Base-by-base conservation (phyloP, 2,888 invertebrate genomes). In the Cepaea hortensis region DNA sequence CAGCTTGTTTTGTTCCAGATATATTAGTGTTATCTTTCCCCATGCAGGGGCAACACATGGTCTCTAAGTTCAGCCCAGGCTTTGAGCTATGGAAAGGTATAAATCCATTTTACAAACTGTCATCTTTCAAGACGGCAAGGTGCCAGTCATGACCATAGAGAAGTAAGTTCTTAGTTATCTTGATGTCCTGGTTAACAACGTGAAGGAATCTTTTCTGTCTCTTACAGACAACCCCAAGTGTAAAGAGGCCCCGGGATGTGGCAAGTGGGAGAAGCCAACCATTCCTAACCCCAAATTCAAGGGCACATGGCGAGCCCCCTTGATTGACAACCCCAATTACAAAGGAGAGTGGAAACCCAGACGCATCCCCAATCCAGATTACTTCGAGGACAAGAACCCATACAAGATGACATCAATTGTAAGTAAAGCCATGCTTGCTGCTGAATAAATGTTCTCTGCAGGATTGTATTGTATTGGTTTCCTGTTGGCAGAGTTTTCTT, bases 261-360 rank as follows among this genome's bases (percentile, higher is more conserved):
- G 99, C 0, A 95, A 95, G 77, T 99, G 99, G 98, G 96, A 96
- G 89, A 96, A 97, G 35, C 97, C 98, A 35, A 95, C 96, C 91
- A 96, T 98, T 79, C 96, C 97, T 87, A 99, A 99, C 95, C 98
- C 98, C 11, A 97, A 97, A 95, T 98, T 98, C 95, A 96, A 97
- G 93, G 99, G 99, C 92, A 98, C 98, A 95, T 99, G 99, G 99
- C 95, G 96, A 82, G 97, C 99, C 76, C 95, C 95, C 3, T 92
- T 95, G 91, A 95, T 95, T 88, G 94, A 94, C 85, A 96, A 96
- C 91, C 95, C 95, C 20, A 93, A 94, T 89, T 96, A 95, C 91
- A 95, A 95, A 94, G 95, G 96, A 55, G 94, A 95, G 86, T 96
- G 96, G 96, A 93, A 94, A 65, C 94, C 95, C n/a, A 96, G 96